phyloP scores from a whole-genome alignment of 2,888 invertebrate genomes.

The Netelia inedita region DNA sequence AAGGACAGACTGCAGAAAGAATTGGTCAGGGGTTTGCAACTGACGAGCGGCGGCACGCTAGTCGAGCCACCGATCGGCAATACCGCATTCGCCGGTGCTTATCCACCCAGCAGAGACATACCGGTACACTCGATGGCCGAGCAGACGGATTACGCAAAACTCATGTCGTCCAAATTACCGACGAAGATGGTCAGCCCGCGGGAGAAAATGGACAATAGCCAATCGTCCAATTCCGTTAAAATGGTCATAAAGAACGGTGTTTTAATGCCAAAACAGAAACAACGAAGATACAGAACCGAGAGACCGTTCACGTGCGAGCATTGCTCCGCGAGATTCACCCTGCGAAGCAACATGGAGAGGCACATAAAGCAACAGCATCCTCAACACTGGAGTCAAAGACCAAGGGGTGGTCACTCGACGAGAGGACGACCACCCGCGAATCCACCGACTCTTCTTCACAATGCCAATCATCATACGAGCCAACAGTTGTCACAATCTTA shows the following conservation, averaged over 20 bases:
- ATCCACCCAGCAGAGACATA: slow-evolving; percentile 71
- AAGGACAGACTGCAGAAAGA: slow-evolving; percentile 90
- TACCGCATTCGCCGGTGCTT: slow-evolving; percentile 70
- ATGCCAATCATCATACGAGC: slow-evolving; percentile 62
- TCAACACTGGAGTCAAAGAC: slow-evolving; percentile 94
- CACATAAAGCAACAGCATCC: slow-evolving; percentile 98
- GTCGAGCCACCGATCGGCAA: slow-evolving; percentile 83
- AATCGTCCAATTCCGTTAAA: slow-evolving; percentile 89
- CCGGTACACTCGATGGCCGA: slow-evolving; percentile 65
- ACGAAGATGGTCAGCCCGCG: slow-evolving; percentile 66
- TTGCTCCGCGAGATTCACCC: slow-evolving; percentile 95
- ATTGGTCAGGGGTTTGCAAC: slow-evolving; percentile 88
- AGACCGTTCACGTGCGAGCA: slow-evolving; percentile 96
- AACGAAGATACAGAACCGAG: slow-evolving; percentile 95
- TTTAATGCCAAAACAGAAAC: slow-evolving; percentile 96
- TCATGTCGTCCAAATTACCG: slow-evolving; percentile 69
- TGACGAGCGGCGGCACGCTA: slow-evolving; percentile 90
- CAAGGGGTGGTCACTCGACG: slow-evolving; percentile 87
- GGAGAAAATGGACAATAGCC: slow-evolving; percentile 76
- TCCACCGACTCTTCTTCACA: slow-evolving; percentile 77
- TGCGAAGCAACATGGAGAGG: slow-evolving; percentile 97
- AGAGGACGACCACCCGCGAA: slow-evolving; percentile 86
- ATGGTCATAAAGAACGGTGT: slow-evolving; percentile 97
- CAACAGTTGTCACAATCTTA: slow-evolving; percentile 71
- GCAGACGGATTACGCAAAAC: slow-evolving; percentile 73